These are phyloP conservation scores for Rhinolophus ferrumequinum DNA, from an alignment of 2,113 vertebrate species.

Conservation along the genomic window DNA sequence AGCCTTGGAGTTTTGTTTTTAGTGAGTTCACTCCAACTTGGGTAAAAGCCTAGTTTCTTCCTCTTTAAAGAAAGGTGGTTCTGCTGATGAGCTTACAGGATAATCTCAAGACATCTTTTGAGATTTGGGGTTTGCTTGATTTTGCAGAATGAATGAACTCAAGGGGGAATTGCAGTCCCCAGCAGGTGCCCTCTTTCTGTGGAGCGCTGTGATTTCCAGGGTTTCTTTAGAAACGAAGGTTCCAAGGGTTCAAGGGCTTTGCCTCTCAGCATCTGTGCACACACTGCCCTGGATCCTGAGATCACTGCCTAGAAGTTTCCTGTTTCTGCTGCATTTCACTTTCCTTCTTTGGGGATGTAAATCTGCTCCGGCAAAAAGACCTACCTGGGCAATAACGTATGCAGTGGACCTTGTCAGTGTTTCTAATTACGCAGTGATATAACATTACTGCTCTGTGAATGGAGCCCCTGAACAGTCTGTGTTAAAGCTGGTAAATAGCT, in stretches of 20 bases:
- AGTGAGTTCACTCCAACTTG: neutral
- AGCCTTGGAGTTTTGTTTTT: neutral
- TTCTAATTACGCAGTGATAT: too few relatives aligned
- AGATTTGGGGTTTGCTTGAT: neutral
- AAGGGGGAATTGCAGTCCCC: neutral
- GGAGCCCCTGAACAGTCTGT: neutral
- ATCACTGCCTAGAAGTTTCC: neutral
- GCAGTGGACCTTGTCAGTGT: too few relatives aligned
- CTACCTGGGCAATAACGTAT: too few relatives aligned
- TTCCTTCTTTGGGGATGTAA: neutral
- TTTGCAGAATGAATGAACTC: neutral
- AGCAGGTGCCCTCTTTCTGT: neutral
- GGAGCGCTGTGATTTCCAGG: neutral
- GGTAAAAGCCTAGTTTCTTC: neutral
- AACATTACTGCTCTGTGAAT: neutral
- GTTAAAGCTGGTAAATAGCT: too few relatives aligned
- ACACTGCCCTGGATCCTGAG: neutral
- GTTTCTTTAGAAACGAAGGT: slow-evolving; percentile 13
- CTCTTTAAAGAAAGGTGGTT: neutral
- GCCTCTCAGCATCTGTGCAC: neutral
- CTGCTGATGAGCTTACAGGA: neutral
- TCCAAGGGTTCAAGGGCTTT: neutral
- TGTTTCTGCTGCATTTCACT: neutral
- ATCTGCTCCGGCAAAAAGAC: neutral
- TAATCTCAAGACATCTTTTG: neutral